These are phyloP conservation scores for Trogon surrucura DNA, from an alignment of 2,113 vertebrate genomes.

Conservation along the genomic window DNA sequence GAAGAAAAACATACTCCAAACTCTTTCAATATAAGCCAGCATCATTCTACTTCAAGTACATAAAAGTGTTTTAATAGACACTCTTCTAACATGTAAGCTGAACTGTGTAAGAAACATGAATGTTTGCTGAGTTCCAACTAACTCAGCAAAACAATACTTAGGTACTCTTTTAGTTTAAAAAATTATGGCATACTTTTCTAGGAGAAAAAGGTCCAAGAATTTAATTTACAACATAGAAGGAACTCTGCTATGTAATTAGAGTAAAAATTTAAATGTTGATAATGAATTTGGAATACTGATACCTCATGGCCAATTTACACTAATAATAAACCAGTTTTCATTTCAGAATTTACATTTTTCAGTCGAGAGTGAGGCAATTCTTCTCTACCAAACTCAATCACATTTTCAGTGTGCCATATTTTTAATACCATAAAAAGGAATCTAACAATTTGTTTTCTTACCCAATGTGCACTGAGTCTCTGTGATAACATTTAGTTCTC, in stretches of 20 bases:
- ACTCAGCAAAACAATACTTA: not conserved
- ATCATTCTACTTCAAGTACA: not conserved
- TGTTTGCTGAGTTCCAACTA: not conserved
- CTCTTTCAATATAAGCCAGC: not conserved
- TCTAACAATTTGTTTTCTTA: conserved; percentile 58
- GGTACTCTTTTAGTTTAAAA: not conserved
- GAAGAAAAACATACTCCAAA: not conserved
- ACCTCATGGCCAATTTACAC: not conserved
- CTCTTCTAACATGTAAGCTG: not conserved
- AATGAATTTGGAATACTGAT: not conserved
- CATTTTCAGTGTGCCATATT: not conserved
- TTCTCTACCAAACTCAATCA: not conserved
- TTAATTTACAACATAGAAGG: not conserved
- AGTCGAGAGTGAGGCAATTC: not conserved
- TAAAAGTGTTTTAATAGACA: not conserved
- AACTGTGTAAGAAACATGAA: not conserved
- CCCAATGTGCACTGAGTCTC: conserved; percentile 98
- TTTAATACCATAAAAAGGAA: not conserved
- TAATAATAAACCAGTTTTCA: not conserved
- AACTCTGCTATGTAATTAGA: not conserved
- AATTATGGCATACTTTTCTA: not conserved
- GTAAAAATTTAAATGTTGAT: not conserved
- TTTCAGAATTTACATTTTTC: not conserved
- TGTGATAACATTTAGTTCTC: conserved; percentile 97
- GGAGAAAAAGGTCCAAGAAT: not conserved